Percentiles rank a stretch among this genome's conserved stretches.
phyloP scores from a whole-genome alignment of 1,140 invertebrate species.

The Zaprionus kolodkinae region DNA sequence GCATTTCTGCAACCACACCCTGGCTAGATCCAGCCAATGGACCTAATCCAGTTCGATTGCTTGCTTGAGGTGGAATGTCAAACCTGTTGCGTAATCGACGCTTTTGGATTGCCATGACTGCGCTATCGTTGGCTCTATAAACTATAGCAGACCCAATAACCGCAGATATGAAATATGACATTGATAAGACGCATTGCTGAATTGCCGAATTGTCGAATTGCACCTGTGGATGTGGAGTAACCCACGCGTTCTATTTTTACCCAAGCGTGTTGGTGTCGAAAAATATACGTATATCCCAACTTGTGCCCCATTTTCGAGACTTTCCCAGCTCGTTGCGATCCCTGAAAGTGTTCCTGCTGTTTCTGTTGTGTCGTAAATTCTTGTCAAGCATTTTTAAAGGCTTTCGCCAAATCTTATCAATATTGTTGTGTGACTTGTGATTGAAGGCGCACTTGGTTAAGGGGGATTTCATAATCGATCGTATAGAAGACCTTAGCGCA shows the following conservation, averaged over 20 bases:
- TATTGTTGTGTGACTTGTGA: slow-evolving; percentile 18
- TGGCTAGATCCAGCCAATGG: neutral
- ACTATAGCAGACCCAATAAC: slow-evolving; percentile 43
- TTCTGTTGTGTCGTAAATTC: slow-evolving; percentile 12
- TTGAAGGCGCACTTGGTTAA: slow-evolving; percentile 1
- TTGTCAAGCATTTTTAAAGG: slow-evolving; percentile 15
- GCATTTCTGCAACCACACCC: slow-evolving; percentile 28
- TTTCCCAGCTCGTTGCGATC: too few relatives aligned
- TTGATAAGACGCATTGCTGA: slow-evolving; percentile 31
- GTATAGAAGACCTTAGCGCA: slow-evolving; percentile 19
- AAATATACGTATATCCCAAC: neutral
- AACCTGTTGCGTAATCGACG: slow-evolving; percentile 63
- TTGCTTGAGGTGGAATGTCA: neutral
- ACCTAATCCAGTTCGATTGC: slow-evolving; percentile 18
- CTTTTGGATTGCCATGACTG: slow-evolving; percentile 52
- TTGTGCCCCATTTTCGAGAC: neutral
- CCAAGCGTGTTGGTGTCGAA: neutral
- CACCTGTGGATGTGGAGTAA: slow-evolving; percentile 13
- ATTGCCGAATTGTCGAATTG: slow-evolving; percentile 35
- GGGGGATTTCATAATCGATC: slow-evolving; percentile 2
- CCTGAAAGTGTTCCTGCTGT: neutral
- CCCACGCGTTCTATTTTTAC: slow-evolving; percentile 19
- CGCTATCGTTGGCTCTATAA: slow-evolving; percentile 38
- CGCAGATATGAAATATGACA: slow-evolving; percentile 46
- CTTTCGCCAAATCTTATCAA: slow-evolving; percentile 45